Conservation (phyloP, 2,113 vertebrate species). For the Nibea albiflora region DNA sequence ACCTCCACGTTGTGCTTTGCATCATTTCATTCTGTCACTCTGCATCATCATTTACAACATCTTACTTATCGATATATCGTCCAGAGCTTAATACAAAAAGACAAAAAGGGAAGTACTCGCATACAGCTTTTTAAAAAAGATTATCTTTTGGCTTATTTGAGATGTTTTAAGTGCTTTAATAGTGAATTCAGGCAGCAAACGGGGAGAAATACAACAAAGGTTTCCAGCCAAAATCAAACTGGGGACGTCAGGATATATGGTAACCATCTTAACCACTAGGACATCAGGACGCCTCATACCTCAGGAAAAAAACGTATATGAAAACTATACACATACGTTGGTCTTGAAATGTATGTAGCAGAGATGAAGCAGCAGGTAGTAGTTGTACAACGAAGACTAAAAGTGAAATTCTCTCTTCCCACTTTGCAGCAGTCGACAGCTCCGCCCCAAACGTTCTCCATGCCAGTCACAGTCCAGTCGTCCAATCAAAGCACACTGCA, state of each 20-base stretch:
- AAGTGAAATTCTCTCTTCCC: slow-evolving; percentile 4
- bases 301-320: background rate
- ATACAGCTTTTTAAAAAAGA: background rate
- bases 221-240: background rate
- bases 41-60: too few relatives aligned
- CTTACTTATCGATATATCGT: too few relatives aligned
- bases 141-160: background rate
- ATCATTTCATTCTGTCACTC: too few relatives aligned
- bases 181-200: background rate
- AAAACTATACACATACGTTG: background rate
- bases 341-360: background rate
- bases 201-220: background rate
- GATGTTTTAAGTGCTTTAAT: background rate
- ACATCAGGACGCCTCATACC: background rate
- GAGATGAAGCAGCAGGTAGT: background rate
- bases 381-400: background rate
- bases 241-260: background rate
- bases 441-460: slow-evolving; percentile 94
- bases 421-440: slow-evolving; percentile 89
- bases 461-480: slow-evolving; percentile 96
- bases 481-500: slow-evolving; percentile 93
- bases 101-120: background rate
- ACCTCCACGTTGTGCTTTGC: too few relatives aligned
- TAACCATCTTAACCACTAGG: too few relatives aligned
- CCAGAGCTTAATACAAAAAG: too few relatives aligned